Conservation (phyloP, 2,797 vertebrate species). For the Ambastaia sidthimunki region DNA sequence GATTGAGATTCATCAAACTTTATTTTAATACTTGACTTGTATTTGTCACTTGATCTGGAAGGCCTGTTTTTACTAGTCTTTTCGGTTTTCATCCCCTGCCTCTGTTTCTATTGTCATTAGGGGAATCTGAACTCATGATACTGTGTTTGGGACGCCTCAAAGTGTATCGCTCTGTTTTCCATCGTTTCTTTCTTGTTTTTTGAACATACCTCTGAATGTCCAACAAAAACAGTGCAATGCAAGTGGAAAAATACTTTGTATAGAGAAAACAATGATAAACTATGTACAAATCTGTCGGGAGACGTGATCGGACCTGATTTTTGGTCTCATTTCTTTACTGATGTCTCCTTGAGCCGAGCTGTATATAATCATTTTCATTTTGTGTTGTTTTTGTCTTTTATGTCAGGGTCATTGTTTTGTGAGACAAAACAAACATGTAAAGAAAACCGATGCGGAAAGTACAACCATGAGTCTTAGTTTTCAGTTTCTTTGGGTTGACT, state of each 20-base stretch:
- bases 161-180: background rate
- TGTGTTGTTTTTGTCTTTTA: constrained; percentile 78
- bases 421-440: constrained; percentile 84
- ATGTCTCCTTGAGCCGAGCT: constrained; percentile 77
- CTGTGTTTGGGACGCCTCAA: constrained; percentile 37
- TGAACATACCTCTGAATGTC: constrained; percentile 58
- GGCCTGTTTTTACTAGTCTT: constrained; percentile 70
- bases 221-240: constrained; percentile 52
- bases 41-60: constrained; percentile 84
- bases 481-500: constrained; percentile 74
- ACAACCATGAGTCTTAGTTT: constrained; percentile 74
- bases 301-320: constrained; percentile 50
- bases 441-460: constrained; percentile 79
- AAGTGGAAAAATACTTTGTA: constrained; percentile 66
- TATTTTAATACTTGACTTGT: constrained; percentile 99
- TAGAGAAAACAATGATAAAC: constrained; percentile 63
- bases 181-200: constrained; percentile 51
- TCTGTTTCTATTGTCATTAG: constrained; percentile 60
- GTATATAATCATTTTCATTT: constrained; percentile 79
- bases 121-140: constrained; percentile 30
- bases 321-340: constrained; percentile 60
- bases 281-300: constrained; percentile 66
- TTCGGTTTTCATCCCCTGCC: constrained; percentile 57
- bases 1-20: constrained; percentile 84
- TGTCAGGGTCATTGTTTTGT: constrained; percentile 94